phyloP scores from a whole-genome alignment of 2,113 vertebrate species.

The Erythrocercus mccallii region DNA sequence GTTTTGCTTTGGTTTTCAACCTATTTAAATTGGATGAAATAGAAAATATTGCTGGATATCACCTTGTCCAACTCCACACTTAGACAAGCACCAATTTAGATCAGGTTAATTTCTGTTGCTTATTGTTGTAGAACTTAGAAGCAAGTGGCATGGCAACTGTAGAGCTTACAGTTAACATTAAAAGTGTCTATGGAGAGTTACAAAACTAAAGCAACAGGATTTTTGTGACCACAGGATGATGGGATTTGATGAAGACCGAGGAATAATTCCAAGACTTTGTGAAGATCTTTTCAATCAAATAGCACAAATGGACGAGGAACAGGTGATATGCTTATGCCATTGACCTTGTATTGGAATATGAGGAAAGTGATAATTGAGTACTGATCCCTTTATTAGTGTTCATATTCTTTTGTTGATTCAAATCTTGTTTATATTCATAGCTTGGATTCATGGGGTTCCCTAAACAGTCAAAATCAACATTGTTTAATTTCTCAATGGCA shows the following conservation, averaged over 20 bases:
- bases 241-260: conserved; percentile 88
- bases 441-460: neutral
- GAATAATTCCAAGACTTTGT: conserved; percentile 93
- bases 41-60: neutral
- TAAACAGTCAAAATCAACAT: neutral
- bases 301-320: conserved; percentile 69
- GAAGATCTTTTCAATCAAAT: conserved; percentile 85
- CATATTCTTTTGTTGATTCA: neutral
- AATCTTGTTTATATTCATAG: neutral
- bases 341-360: neutral
- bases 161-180: neutral
- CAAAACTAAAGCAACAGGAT: neutral
- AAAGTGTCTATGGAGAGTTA: neutral
- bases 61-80: neutral
- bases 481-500: neutral
- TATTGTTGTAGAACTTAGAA: neutral
- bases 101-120: neutral
- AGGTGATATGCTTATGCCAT: conserved; percentile 66
- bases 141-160: neutral
- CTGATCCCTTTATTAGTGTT: neutral
- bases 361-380: neutral
- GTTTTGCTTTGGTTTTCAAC: neutral
- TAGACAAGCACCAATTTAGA: neutral
- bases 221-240: conserved; percentile 84
- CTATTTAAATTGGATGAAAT: neutral